phyloP scores from a whole-genome alignment of 2,888 invertebrate genomes.

The Rhopalosiphum nymphaeae region DNA sequence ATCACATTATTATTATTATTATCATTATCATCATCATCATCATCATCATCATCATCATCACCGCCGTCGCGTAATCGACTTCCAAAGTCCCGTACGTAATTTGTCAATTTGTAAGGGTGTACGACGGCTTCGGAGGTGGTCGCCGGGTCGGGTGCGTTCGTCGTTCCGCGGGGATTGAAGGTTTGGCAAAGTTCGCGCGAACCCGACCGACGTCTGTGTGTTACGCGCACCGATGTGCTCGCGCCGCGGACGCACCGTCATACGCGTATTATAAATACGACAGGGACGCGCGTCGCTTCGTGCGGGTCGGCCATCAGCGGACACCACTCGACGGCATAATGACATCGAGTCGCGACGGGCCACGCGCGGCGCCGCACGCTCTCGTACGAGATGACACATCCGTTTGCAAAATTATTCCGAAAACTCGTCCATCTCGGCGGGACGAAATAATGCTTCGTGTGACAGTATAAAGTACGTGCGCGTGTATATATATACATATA shows the following conservation, averaged over 20 bases:
- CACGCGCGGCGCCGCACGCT: background rate
- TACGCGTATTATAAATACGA: background rate
- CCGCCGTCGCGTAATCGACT: too few relatives aligned
- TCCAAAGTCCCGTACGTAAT: background rate
- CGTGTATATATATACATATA: too few relatives aligned
- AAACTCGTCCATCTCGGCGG: background rate
- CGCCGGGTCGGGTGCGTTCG: too few relatives aligned
- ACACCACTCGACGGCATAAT: background rate
- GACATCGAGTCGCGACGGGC: background rate
- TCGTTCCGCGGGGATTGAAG: background rate
- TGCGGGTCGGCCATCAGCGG: background rate
- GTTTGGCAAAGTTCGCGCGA: background rate
- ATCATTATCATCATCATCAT: too few relatives aligned
- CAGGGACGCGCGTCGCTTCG: background rate
- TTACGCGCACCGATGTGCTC: background rate
- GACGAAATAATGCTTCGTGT: background rate
- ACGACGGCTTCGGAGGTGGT: background rate
- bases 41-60: too few relatives aligned
- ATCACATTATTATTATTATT: too few relatives aligned
- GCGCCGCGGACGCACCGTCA: background rate
- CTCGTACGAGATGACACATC: background rate
- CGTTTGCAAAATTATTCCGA: background rate
- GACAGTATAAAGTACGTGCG: background rate
- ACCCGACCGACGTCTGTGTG: background rate
- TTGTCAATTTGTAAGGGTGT: background rate